These are phyloP conservation scores for Venturia canescens DNA, from an alignment of 1,140 invertebrate species.

Conservation along the genomic window DNA sequence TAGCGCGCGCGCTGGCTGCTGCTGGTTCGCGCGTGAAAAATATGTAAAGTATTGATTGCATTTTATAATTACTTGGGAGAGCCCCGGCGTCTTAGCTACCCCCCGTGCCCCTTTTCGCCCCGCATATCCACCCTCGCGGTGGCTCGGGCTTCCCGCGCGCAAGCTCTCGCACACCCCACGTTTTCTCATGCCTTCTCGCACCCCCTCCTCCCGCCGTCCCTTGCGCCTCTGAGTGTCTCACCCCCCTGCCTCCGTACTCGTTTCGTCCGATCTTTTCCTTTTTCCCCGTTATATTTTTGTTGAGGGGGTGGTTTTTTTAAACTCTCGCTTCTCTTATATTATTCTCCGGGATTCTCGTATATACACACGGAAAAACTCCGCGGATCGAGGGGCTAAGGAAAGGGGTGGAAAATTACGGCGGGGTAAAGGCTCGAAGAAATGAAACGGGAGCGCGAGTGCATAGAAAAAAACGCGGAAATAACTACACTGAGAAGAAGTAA, in stretches of 20 bases:
- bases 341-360: background rate
- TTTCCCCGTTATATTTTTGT: constrained; percentile 36
- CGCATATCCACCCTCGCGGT: constrained; percentile 55
- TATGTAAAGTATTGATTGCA: constrained; percentile 79
- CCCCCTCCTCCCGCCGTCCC: constrained; percentile 47
- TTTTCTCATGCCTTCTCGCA: constrained; percentile 40
- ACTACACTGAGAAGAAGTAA: constrained; percentile 7
- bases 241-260: constrained; percentile 41
- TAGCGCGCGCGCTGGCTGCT: constrained; percentile 58
- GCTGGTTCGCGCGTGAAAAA: constrained; percentile 73
- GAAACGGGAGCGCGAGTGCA: constrained; percentile 46
- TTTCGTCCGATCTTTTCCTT: constrained; percentile 42
- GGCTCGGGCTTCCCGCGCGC: constrained; percentile 38
- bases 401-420: constrained; percentile 25
- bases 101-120: constrained; percentile 57
- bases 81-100: constrained; percentile 76
- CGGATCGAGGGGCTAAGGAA: constrained; percentile 28
- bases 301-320: constrained; percentile 36
- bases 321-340: constrained; percentile 19
- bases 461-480: constrained; percentile 47
- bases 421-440: constrained; percentile 39
- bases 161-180: constrained; percentile 55
- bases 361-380: background rate
- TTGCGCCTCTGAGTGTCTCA: no score
- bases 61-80: constrained; percentile 78